Evolutionary conservation across 2,888 invertebrate species (phyloP).

Genomic region (Metopia argyrocephala): DNA sequence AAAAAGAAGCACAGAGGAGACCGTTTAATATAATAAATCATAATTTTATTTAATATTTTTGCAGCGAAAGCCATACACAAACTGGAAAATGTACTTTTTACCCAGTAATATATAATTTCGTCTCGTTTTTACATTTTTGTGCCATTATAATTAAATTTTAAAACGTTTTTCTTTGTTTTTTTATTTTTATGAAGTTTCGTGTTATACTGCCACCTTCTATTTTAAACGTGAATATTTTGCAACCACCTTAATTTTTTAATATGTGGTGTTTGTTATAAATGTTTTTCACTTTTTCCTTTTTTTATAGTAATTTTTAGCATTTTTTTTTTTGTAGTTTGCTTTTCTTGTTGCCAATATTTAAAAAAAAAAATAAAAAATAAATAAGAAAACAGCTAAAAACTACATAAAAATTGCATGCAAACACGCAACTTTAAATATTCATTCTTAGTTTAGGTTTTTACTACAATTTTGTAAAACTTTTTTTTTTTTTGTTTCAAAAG

Average conservation of each 20-base stretch:
- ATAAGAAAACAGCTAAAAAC: conserved; percentile 56
- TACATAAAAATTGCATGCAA: conserved; percentile 73
- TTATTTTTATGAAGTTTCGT: neutral
- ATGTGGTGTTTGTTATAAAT: neutral
- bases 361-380: conserved; percentile 30
- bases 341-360: conserved; percentile 30
- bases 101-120: conserved; percentile 19
- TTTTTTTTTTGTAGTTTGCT: conserved; percentile 30
- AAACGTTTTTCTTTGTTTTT: neutral
- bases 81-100: conserved; percentile 12
- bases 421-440: conserved; percentile 77
- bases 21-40: conserved; percentile 51
- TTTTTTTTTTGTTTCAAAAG: neutral
- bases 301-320: conserved; percentile 18
- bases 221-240: conserved; percentile 16
- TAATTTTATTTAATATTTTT: conserved; percentile 39
- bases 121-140: neutral
- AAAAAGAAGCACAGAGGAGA: conserved; percentile 23
- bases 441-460: conserved; percentile 20
- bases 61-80: neutral
- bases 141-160: conserved; percentile 39
- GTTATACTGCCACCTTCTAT: conserved; percentile 43
- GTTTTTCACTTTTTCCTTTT: no score
- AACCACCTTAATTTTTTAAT: conserved; percentile 31
- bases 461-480: conserved; percentile 29